Evolutionary conservation across 2,888 invertebrate species (phyloP), one percentile per base, ranked within the genome.

Genomic region (Tyria jacobaeae): DNA sequence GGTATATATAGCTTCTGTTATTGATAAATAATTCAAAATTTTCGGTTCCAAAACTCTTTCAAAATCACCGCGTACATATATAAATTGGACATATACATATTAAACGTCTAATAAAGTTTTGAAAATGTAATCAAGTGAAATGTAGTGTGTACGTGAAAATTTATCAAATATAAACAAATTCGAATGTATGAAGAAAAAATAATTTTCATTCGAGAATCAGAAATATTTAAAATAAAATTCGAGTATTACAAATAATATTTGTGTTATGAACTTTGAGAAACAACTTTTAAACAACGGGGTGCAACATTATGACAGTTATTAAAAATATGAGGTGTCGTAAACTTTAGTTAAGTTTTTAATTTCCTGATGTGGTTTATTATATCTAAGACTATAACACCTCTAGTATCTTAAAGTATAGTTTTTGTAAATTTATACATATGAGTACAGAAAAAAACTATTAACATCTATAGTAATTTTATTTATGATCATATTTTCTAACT

Each of bases 221-320:
- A 41, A 14, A 41, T 35, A 27, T 2, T 27, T 25, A n/a, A 9
- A 12, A 10, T 44, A 4, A 3, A 41, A 17, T 41, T 7, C 17
- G 3, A 4, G 41, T 17, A 17, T 41, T 17, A 41, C 9, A 39
- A 17, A 0, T n/a, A 41, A 41, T 41, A 41, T 49, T 27, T 53
- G 56, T 37, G n/a, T n/a, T n/a, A n/a, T 17, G 51, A 70, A 73
- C 25, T 51, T 72, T 72, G 62, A 57, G 72, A 70, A 61, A 53
- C 17, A 25, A 24, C 14, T 47, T 5, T 27, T 56, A 17, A 61
- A 53, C 61, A 49, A 37, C 62, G 17, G 73, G 72, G 58, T 60
- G 49, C 34, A 41, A 48, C 52, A 59, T 55, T 50, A 51, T 44
- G 37, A 49, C 56, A 17, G 58, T 59, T 72, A 72, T 72, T 72